A percentile compares a stretch with the other conserved stretches of the same genome.
phyloP scores from a whole-genome alignment of 2,888 invertebrate species.

The Cheiracanthium punctorium region DNA sequence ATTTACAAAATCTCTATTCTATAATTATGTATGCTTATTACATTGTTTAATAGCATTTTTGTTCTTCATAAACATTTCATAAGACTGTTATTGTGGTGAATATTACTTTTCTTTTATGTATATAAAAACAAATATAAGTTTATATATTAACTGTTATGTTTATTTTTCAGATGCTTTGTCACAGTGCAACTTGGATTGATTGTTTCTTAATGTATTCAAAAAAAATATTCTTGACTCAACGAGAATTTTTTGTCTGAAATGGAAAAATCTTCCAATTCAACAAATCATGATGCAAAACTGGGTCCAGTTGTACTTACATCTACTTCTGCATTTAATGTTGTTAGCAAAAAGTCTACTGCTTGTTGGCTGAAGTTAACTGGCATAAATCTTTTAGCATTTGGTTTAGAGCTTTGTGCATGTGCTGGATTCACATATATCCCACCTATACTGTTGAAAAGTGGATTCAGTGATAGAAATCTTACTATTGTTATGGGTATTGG shows the following conservation, averaged over 20 bases:
- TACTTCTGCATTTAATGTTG: neutral
- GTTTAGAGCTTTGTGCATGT: conserved; percentile 78
- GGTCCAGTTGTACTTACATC: neutral
- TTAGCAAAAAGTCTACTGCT: neutral
- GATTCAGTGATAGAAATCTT: conserved; percentile 77
- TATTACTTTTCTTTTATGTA: too few species aligned
- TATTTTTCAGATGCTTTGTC: neutral
- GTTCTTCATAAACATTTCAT: too few species aligned
- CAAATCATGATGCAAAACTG: neutral
- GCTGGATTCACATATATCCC: conserved; percentile 78
- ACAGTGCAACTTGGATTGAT: neutral
- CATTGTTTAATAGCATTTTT: too few species aligned
- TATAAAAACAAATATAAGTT: too few species aligned
- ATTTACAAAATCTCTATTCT: too few species aligned
- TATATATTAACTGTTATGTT: neutral
- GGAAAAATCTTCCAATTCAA: neutral
- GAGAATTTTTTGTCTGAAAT: neutral
- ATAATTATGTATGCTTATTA: too few species aligned
- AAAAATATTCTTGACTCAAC: neutral
- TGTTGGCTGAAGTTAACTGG: conserved; percentile 52
- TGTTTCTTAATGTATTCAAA: neutral
- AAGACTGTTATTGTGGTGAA: too few species aligned
- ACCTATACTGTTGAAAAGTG: conserved; percentile 77
- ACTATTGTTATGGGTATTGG: conserved; percentile 77
- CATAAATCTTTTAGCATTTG: conserved; percentile 77